Conservation (phyloP, 2,888 invertebrate species). For the Chrysomela aeneicollis region DNA sequence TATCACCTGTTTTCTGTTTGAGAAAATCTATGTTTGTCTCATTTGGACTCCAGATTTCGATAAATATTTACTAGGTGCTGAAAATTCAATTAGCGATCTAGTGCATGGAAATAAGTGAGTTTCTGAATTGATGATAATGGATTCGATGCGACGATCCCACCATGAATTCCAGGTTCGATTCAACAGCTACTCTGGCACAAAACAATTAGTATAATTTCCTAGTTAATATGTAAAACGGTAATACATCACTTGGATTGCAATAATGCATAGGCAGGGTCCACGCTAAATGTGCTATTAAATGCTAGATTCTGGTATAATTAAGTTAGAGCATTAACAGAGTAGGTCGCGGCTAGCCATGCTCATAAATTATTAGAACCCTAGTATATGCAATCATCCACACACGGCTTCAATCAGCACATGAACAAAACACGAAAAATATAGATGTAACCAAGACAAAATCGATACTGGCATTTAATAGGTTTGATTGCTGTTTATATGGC, state of each 20-base stretch:
- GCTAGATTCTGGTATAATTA: constrained; percentile 53
- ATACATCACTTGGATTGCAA: constrained; percentile 45
- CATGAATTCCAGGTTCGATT: constrained; percentile 11
- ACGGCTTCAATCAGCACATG: constrained; percentile 3
- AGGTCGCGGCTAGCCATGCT: constrained; percentile 48
- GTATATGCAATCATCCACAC: neutral
- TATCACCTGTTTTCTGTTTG: too few species aligned
- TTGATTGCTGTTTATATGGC: constrained; percentile 5
- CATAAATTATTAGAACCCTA: constrained; percentile 50
- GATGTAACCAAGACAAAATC: constrained; percentile 4
- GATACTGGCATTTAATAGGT: neutral
- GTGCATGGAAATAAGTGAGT: neutral
- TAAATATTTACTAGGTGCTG: too few species aligned
- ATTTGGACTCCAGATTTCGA: too few species aligned
- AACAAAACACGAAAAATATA: constrained; percentile 1
- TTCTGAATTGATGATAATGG: neutral
- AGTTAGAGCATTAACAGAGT: constrained; percentile 51
- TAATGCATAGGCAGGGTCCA: constrained; percentile 45
- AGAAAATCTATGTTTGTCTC: too few species aligned
- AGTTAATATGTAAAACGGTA: constrained; percentile 48
- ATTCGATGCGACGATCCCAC: neutral
- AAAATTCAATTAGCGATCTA: too few species aligned
- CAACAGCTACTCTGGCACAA: constrained; percentile 32
- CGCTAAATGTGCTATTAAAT: constrained; percentile 50
- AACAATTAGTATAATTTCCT: constrained; percentile 46